phyloP scores from a whole-genome alignment of 1,140 invertebrate genomes.

The Papilio glaucus region DNA sequence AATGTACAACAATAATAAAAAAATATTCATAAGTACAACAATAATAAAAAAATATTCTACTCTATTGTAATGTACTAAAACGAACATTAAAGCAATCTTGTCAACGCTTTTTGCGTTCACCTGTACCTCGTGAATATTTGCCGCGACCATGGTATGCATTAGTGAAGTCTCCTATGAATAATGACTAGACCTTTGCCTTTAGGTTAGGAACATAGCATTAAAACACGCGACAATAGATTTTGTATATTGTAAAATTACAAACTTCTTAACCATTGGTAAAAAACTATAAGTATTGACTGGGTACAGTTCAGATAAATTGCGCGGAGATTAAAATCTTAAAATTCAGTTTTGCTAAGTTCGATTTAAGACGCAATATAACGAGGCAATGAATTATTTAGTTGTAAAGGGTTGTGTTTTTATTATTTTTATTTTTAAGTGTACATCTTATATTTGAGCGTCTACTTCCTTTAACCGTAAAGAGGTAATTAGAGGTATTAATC shows the following conservation, averaged over 20 bases:
- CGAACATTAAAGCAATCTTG: constrained; percentile 53
- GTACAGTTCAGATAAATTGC: no score
- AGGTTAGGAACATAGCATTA: constrained; percentile 45
- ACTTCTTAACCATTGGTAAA: no score
- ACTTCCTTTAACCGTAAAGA: no score
- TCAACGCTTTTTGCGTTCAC: constrained; percentile 57
- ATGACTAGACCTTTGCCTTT: constrained; percentile 51
- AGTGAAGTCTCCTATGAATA: constrained; percentile 73
- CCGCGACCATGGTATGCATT: constrained; percentile 72
- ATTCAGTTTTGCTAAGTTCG: no score
- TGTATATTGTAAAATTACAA: background rate
- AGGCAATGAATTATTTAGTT: no score
- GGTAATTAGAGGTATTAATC: no score
- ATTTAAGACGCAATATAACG: no score
- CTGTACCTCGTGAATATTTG: constrained; percentile 69
- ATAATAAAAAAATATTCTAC: background rate
- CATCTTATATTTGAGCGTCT: no score
- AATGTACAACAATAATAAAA: background rate
- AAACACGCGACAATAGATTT: constrained; percentile 15
- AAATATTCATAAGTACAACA: background rate
- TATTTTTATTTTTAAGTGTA: no score
- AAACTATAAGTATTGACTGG: no score
- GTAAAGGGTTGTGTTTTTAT: no score
- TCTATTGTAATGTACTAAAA: constrained; percentile 23
- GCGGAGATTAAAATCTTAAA: no score